A percentile compares a stretch with the other conserved stretches of the same genome.
phyloP scores from a whole-genome alignment of 2,797 vertebrate genomes.

The Lycodopsis pacificus region DNA sequence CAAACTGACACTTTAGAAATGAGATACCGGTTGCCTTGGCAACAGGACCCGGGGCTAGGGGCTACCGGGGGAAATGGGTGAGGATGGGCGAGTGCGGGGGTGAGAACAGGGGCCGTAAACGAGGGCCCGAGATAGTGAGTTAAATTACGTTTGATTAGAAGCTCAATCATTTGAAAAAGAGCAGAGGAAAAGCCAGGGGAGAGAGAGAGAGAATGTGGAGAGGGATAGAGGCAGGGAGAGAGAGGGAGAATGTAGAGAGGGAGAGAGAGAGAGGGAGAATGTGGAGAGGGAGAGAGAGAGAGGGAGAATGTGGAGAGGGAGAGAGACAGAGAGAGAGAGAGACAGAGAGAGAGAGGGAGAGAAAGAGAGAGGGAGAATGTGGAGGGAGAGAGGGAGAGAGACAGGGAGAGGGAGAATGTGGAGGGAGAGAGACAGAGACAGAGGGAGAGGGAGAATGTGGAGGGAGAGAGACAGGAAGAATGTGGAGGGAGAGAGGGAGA shows the following conservation, averaged over 20 bases:
- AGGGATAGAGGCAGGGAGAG: no score
- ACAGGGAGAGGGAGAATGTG: conserved; percentile 67
- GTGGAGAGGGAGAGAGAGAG: no score
- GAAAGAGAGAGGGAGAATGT: no score
- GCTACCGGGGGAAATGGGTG: conserved; percentile 86
- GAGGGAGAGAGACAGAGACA: conserved; percentile 17
- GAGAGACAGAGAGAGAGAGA: no score
- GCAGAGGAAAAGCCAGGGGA: conserved; percentile 87
- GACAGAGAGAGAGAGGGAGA: no score
- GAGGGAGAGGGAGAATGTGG: no score
- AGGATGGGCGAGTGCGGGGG: conserved; percentile 76
- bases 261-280: conserved; percentile 10
- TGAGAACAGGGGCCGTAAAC: conserved; percentile 85
- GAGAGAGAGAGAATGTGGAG: background rate
- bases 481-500: no score
- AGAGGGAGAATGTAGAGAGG: no score
- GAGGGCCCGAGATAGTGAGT: conserved; percentile 92
- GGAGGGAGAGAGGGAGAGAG: background rate
- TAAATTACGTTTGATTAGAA: conserved; percentile 99
- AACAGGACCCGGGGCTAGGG: conserved; percentile 91
- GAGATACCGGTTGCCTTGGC: conserved; percentile 97
- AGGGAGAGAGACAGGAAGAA: no score
- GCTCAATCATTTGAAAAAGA: conserved; percentile 94
- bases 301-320: no score
- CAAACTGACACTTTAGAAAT: conserved; percentile 99